Evolutionary conservation across 2,888 invertebrate genomes (phyloP).

Genomic region (Cheilosia impressa): DNA sequence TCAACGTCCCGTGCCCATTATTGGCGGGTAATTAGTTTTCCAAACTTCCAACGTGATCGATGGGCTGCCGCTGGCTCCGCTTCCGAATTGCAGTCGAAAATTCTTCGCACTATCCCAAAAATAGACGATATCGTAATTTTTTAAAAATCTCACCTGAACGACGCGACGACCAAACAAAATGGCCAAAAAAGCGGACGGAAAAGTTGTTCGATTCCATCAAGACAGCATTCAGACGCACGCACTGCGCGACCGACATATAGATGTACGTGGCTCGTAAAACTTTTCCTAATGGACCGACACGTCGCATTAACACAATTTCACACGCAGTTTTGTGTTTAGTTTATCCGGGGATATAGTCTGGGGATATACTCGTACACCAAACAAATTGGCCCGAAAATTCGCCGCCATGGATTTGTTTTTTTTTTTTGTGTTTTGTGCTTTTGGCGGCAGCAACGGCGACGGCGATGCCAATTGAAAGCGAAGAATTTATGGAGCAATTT

Average conservation of each 20-base stretch:
- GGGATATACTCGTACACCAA: background rate
- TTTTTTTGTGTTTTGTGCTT: background rate
- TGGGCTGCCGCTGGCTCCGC: conserved; percentile 22
- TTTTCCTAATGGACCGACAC: conserved; percentile 63
- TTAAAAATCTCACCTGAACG: conserved; percentile 47
- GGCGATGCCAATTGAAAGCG: conserved; percentile 53
- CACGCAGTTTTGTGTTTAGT: conserved; percentile 67
- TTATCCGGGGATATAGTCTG: conserved; percentile 37
- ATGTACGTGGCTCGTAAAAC: conserved; percentile 55
- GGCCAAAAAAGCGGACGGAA: conserved; percentile 13
- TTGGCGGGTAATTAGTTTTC: conserved; percentile 57
- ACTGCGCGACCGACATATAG: background rate
- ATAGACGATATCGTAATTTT: conserved; percentile 46
- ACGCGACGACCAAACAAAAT: conserved; percentile 42
- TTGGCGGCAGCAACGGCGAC: conserved; percentile 13
- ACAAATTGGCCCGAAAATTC: conserved; percentile 2
- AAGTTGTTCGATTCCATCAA: background rate
- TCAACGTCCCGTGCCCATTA: conserved; percentile 55
- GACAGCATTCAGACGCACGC: background rate
- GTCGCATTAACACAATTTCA: conserved; percentile 72
- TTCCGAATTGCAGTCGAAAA: conserved; percentile 14
- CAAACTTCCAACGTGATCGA: conserved; percentile 67
- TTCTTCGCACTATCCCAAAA: conserved; percentile 47
- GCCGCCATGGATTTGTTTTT: conserved; percentile 5
- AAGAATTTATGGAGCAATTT: conserved; percentile 69